phyloP scores from a whole-genome alignment of 2,113 vertebrate genomes.

The Clupea harengus region DNA sequence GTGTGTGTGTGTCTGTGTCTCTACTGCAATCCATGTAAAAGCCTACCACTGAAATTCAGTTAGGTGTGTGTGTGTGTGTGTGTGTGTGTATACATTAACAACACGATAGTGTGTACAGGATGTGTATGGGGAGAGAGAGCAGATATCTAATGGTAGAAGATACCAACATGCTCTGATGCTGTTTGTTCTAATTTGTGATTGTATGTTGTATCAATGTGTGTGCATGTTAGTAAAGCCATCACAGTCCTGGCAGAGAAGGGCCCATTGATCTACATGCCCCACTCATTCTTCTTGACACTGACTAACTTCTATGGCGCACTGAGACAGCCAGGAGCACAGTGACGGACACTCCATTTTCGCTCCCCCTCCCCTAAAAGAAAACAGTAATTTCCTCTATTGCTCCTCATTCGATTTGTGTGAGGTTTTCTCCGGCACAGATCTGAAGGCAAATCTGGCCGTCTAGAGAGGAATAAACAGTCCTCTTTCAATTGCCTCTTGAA shows the following conservation, averaged over 20 bases:
- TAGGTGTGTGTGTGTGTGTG: neutral
- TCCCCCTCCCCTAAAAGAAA: neutral
- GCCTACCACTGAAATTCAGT: neutral
- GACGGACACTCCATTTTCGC: neutral
- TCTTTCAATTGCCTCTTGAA: neutral
- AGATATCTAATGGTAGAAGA: no score
- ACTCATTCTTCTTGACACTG: neutral
- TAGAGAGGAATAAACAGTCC: neutral
- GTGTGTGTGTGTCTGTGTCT: neutral
- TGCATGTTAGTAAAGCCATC: neutral
- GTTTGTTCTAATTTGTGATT: neutral
- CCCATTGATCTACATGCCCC: no score
- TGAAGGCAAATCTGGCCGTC: neutral
- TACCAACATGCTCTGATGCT: neutral
- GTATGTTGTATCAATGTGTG: neutral
- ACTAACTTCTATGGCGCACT: neutral
- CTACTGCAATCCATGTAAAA: neutral
- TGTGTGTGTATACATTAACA: neutral
- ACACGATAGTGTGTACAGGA: neutral
- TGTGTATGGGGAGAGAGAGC: no score
- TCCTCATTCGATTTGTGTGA: neutral
- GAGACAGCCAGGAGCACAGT: neutral
- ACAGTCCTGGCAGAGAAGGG: no score
- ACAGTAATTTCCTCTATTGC: neutral
- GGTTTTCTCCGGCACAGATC: neutral